A percentile compares a stretch with the other conserved stretches of the same genome.
Evolutionary conservation across 2,888 invertebrate species (phyloP).

Genomic region (Xylocampa areola): DNA sequence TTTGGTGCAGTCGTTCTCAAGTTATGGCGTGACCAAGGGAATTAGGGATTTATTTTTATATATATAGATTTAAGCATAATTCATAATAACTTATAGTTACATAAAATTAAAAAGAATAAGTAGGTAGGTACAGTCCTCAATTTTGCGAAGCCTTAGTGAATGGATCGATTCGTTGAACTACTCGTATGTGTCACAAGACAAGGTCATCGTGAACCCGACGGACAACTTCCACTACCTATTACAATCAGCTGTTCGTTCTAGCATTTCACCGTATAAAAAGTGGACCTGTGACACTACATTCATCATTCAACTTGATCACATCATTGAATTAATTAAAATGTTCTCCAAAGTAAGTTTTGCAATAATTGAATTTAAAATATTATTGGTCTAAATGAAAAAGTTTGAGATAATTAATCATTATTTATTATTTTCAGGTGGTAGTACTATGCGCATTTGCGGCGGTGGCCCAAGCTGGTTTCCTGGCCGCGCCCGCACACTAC

Average conservation of each 20-base stretch:
- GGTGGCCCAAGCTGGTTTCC: conserved; percentile 67
- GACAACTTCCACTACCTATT: conserved; percentile 69
- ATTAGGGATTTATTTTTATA: too few relatives aligned
- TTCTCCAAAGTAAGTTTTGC: conserved; percentile 55
- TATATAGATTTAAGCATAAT: too few relatives aligned
- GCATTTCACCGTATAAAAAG: conserved; percentile 70
- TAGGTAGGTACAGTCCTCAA: conserved; percentile 12
- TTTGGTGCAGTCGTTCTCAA: too few relatives aligned
- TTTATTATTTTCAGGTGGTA: conserved; percentile 59
- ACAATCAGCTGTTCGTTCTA: conserved; percentile 56
- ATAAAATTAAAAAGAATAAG: conserved; percentile 23
- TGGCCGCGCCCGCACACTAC: conserved; percentile 77
- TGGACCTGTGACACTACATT: conserved; percentile 55
- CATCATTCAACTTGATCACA: conserved; percentile 62
- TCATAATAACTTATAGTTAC: neutral
- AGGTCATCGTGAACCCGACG: conserved; percentile 52
- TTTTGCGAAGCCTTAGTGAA: conserved; percentile 44
- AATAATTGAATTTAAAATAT: too few relatives aligned
- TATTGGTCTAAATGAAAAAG: neutral
- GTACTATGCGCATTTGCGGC: conserved; percentile 65
- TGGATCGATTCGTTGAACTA: conserved; percentile 44
- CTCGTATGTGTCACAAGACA: conserved; percentile 35
- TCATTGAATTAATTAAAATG: conserved; percentile 66
- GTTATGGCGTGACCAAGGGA: too few relatives aligned
- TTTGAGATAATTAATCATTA: conserved; percentile 42